phyloP scores from a whole-genome alignment of 2,113 vertebrate genomes.

The Stomatorhinus ivindoensis region DNA sequence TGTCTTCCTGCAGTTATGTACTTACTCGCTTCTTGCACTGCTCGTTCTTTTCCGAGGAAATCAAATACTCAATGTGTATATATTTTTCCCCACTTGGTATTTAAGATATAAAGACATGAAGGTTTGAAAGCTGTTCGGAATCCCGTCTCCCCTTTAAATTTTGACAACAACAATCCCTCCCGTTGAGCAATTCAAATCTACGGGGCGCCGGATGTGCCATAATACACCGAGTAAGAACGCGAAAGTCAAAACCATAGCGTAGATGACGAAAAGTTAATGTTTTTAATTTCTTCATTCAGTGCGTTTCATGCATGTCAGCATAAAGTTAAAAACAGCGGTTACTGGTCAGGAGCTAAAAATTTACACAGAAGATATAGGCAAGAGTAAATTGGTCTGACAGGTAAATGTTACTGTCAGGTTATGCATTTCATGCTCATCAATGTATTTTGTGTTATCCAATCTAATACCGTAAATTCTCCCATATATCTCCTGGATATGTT shows the following conservation, averaged over 20 bases:
- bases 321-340: neutral
- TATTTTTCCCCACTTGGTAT: neutral
- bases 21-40: constrained; percentile 1
- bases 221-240: constrained; percentile 20
- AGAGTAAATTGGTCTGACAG: neutral
- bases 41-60: neutral
- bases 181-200: constrained; percentile 38
- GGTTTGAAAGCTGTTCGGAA: neutral
- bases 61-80: neutral
- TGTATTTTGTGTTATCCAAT: neutral
- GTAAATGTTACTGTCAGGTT: neutral
- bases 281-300: neutral
- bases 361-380: neutral
- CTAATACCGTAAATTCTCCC: neutral
- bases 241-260: constrained; percentile 11
- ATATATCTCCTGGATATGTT: neutral
- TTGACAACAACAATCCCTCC: constrained; percentile 36
- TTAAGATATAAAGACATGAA: neutral
- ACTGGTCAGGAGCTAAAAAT: neutral
- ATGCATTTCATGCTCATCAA: no score
- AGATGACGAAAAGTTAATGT: neutral
- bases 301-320: neutral
- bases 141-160: constrained; percentile 17
- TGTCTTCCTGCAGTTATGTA: neutral
- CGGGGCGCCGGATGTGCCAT: constrained; percentile 34